Conservation (phyloP, 1,140 invertebrate genomes). For the Nebria ingens region DNA sequence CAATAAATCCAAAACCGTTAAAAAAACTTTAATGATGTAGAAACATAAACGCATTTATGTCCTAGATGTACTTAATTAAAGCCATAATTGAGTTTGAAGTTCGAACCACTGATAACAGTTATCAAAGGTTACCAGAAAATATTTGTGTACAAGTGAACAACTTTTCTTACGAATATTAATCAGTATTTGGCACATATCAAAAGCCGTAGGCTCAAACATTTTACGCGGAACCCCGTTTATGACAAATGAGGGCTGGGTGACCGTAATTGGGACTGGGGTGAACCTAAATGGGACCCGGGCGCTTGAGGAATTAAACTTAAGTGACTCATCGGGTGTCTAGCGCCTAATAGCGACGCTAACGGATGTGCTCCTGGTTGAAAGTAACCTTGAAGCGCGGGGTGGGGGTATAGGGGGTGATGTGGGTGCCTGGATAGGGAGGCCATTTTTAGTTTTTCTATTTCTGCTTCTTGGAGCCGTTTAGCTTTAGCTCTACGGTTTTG, state of each 20-base stretch:
- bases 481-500: slow-evolving; percentile 92
- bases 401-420: slow-evolving; percentile 29
- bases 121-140: too few species aligned
- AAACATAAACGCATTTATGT: too few species aligned
- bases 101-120: too few species aligned
- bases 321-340: slow-evolving; percentile 25
- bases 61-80: too few species aligned
- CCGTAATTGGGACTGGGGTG: slow-evolving; percentile 18
- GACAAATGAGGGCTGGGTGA: slow-evolving; percentile 29
- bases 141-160: too few species aligned
- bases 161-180: too few species aligned
- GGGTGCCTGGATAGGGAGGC: slow-evolving; percentile 31
- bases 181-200: too few species aligned
- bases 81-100: too few species aligned
- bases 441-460: slow-evolving; percentile 68
- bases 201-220: too few species aligned
- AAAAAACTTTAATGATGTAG: too few species aligned
- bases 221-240: slow-evolving; percentile 16
- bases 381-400: slow-evolving; percentile 33
- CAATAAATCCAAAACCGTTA: too few species aligned
- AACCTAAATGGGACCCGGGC: slow-evolving; percentile 14
- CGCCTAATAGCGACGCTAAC: slow-evolving; percentile 29
- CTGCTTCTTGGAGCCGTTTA: slow-evolving; percentile 88
- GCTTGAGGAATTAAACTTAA: slow-evolving; percentile 26
- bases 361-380: slow-evolving; percentile 31